phyloP scores from a whole-genome alignment of 2,888 invertebrate species.

The Sepioteuthis lessoniana region DNA sequence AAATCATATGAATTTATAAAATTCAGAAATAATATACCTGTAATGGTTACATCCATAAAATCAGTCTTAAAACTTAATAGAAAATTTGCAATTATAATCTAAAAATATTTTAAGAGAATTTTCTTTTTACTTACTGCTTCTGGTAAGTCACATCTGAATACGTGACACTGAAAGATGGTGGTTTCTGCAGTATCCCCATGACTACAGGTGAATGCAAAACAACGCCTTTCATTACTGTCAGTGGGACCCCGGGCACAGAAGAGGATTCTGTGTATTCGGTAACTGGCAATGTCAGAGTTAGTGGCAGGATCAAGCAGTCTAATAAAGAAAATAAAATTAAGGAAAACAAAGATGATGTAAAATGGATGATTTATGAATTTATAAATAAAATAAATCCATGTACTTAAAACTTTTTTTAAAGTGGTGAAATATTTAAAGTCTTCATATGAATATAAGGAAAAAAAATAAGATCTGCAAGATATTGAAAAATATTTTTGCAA shows the following conservation, averaged over 20 bases:
- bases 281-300: constrained; percentile 88
- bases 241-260: constrained; percentile 92
- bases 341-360: background rate
- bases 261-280: constrained; percentile 92
- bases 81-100: background rate
- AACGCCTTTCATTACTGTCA: constrained; percentile 88
- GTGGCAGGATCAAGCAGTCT: constrained; percentile 84
- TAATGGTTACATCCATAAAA: background rate
- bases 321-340: constrained; percentile 53
- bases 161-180: constrained; percentile 96
- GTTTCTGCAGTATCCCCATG: constrained; percentile 91
- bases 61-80: background rate
- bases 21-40: background rate
- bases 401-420: background rate
- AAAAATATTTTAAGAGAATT: background rate
- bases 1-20: background rate
- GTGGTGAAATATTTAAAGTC: background rate
- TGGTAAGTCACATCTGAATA: constrained; percentile 94
- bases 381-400: background rate
- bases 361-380: background rate
- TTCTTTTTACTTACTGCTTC: constrained; percentile 84
- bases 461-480: too few relatives aligned
- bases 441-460: background rate
- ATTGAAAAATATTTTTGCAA: too few relatives aligned
- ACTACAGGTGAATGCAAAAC: constrained; percentile 98